phyloP scores from a whole-genome alignment of 2,113 vertebrate species.

The Microcebus ravelobensis region DNA sequence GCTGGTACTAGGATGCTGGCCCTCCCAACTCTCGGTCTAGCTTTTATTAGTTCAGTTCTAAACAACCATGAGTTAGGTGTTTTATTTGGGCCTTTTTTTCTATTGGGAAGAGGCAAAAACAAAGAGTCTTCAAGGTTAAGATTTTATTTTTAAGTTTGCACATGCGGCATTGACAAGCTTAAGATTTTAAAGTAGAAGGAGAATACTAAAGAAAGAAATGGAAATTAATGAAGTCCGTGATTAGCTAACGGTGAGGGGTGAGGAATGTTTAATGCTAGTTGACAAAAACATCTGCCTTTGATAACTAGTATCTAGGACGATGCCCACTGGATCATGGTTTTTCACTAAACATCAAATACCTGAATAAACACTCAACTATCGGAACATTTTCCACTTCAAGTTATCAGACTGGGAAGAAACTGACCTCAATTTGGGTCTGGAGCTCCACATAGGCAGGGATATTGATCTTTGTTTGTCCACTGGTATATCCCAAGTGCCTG shows the following conservation, averaged over 20 bases:
- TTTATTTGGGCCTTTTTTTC: neutral
- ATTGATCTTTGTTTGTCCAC: neutral
- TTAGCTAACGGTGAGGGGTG: neutral
- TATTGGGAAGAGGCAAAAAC: neutral
- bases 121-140: neutral
- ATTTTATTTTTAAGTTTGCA: neutral
- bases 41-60: neutral
- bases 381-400: neutral
- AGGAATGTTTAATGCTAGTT: neutral
- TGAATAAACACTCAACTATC: neutral
- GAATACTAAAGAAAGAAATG: neutral
- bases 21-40: neutral
- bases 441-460: fast-evolving
- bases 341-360: neutral
- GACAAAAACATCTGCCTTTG: neutral
- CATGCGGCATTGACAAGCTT: neutral
- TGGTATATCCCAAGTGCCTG: neutral
- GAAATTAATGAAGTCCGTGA: neutral
- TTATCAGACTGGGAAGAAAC: neutral
- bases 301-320: neutral
- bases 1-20: fast-evolving
- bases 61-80: neutral
- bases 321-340: neutral
- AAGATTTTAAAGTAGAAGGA: neutral
- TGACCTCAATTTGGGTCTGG: neutral